Percentiles rank a stretch among this genome's conserved stretches.
phyloP scores from a whole-genome alignment of 2,888 invertebrate genomes.

The Melanargia galathea region DNA sequence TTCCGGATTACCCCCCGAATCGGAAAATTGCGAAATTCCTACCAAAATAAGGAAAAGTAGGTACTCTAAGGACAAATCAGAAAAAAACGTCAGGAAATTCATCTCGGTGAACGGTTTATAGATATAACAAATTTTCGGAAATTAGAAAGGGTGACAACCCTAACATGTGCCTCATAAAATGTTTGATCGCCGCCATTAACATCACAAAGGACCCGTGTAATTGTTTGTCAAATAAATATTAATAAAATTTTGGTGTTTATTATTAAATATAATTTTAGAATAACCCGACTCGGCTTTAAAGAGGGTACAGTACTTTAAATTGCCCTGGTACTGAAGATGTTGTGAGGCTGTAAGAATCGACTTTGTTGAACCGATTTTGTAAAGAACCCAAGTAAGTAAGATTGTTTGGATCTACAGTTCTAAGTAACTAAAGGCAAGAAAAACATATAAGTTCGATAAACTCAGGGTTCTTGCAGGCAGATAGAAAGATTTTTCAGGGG shows the following conservation, averaged over 20 bases:
- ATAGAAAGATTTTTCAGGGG: no score
- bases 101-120: neutral
- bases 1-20: no score
- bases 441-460: no score
- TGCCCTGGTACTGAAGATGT: neutral
- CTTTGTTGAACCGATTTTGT: no score
- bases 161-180: constrained; percentile 60
- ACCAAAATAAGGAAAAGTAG: no score
- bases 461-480: no score
- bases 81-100: no score
- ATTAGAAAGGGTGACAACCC: neutral
- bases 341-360: neutral
- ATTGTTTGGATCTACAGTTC: no score
- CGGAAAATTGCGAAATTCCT: no score
- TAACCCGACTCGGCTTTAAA: constrained; percentile 56
- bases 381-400: no score
- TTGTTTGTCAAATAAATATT: constrained; percentile 82
- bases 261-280: constrained; percentile 77
- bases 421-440: no score
- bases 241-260: constrained; percentile 79
- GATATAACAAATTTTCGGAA: neutral
- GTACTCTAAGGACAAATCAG: no score
- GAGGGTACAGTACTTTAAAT: constrained; percentile 17
- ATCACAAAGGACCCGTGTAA: constrained; percentile 80
- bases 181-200: constrained; percentile 77